Conservation (phyloP, 2,888 invertebrate genomes). For the Fragum sueziense region DNA sequence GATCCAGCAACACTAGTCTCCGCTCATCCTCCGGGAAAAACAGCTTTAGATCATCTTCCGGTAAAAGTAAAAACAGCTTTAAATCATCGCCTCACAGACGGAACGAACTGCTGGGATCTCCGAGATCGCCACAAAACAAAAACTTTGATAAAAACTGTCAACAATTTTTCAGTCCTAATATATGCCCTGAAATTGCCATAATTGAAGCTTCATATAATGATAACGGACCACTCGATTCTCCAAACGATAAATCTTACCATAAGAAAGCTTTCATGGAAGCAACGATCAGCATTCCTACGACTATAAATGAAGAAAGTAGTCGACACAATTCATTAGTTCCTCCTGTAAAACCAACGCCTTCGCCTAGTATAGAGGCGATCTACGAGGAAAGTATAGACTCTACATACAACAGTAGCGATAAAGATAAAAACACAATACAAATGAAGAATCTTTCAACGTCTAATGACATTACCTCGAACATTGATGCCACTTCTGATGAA, state of each 20-base stretch:
- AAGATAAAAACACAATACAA: conserved; percentile 4
- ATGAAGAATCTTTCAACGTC: conserved; percentile 1
- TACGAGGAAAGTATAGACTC: conserved; percentile 37
- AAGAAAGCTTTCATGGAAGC: conserved; percentile 64
- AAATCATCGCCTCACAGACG: conserved; percentile 32
- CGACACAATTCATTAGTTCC: conserved; percentile 63
- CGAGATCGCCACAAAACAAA: conserved; percentile 28
- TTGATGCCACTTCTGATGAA: not conserved
- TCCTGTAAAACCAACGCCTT: conserved; percentile 22
- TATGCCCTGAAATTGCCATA: conserved; percentile 43
- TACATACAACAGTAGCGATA: conserved; percentile 9
- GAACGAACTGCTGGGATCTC: conserved; percentile 24
- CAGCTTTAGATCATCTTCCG: conserved; percentile 55
- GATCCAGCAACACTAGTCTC: conserved; percentile 68
- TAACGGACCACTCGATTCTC: conserved; percentile 15
- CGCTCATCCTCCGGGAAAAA: conserved; percentile 62
- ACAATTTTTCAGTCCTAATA: conserved; percentile 31
- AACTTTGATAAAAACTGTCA: conserved; percentile 25
- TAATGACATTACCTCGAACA: conserved; percentile 13
- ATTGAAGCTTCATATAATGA: conserved; percentile 40
- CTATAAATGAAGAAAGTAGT: conserved; percentile 73
- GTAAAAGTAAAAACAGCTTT: conserved; percentile 40
- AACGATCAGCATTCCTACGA: conserved; percentile 70
- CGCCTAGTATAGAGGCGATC: conserved; percentile 50
- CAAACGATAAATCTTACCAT: conserved; percentile 43